These are phyloP conservation scores for Eupithecia vulgata DNA, from an alignment of 2,888 invertebrate species.

Conservation along the genomic window DNA sequence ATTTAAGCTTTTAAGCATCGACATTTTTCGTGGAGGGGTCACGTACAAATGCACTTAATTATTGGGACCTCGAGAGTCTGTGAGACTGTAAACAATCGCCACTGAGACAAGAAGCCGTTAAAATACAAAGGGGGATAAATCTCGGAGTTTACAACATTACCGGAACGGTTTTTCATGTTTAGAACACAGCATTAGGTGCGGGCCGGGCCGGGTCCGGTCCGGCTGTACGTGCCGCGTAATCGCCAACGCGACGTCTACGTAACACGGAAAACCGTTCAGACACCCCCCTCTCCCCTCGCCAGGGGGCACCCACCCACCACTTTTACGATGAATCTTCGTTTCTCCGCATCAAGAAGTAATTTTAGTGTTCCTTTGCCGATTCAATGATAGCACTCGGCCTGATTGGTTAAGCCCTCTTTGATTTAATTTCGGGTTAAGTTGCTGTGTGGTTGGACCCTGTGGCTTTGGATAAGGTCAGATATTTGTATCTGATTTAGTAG, in stretches of 20 bases:
- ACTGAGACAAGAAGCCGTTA: slow-evolving; percentile 57
- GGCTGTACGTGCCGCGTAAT: slow-evolving; percentile 76
- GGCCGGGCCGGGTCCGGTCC: slow-evolving; percentile 63
- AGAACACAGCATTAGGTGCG: slow-evolving; percentile 77
- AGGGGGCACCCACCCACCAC: slow-evolving; percentile 66
- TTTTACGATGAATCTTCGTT: slow-evolving; percentile 85
- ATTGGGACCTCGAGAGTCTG: slow-evolving; percentile 38
- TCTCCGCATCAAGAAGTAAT: slow-evolving; percentile 84
- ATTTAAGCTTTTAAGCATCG: slow-evolving; percentile 30
- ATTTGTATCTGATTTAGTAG: slow-evolving; percentile 63
- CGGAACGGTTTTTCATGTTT: slow-evolving; percentile 82
- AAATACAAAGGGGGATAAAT: slow-evolving; percentile 68
- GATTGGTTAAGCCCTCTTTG: slow-evolving; percentile 84
- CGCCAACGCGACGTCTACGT: slow-evolving; percentile 76
- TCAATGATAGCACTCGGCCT: slow-evolving; percentile 84
- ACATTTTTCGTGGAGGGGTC: slow-evolving; percentile 33
- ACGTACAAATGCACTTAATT: slow-evolving; percentile 44
- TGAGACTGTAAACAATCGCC: slow-evolving; percentile 49
- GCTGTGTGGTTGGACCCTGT: slow-evolving; percentile 72
- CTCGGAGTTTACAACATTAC: slow-evolving; percentile 73
- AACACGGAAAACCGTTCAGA: slow-evolving; percentile 84
- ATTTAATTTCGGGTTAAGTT: slow-evolving; percentile 84
- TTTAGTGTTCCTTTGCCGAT: slow-evolving; percentile 84
- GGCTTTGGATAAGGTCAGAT: slow-evolving; percentile 69
- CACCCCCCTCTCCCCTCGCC: slow-evolving; percentile 53